Base-by-base conservation (phyloP, 1,140 invertebrate species). In the Spodoptera frugiperda region DNA sequence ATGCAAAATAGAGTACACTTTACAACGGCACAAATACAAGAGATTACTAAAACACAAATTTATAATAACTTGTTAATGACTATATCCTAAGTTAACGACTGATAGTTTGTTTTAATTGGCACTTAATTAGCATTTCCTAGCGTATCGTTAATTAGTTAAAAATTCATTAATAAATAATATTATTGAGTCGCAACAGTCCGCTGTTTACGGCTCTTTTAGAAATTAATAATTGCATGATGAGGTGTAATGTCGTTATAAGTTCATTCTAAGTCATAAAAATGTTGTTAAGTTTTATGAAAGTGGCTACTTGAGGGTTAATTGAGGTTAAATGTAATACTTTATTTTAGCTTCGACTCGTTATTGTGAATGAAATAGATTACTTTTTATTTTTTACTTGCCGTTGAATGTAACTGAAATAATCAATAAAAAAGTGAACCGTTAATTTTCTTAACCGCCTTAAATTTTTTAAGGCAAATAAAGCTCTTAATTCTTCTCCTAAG, bases 31-130 rank as follows among this genome's bases (percentile, higher is more conserved):
- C 4, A 12, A 63, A 19, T 33, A 3, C 17, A 14, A 44, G 17
- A 63, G 19, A 46, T 19, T 2, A 19, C 9, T 21, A 21, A 63
- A 25, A n/a, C 1, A 33, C 21, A 5, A 15, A 15, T 51, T 39
- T 44, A 70, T 17, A 65, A 39, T 39, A 39, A 39, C 33, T 39
- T 65, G 39, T 21, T 21, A 65, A 65, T 65, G 17, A 49, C 21
- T 15, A 65, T 65, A 21, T 25, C 25, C 14, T 65, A n/a, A 21
- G 11, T 48, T 48, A 65, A 65, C 19, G 44, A 19, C 17, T 65
- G 44, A 48, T 44, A 49, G 44, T 65, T 65, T 49, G 44, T 65
- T 49, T 65, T 72, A 72, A 72, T 72, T 72, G 17, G 70, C 39
- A 55, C 57, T 57, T 46, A 46, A 57, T 72, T 57, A 57, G 17